These are phyloP conservation scores for Daubentonia madagascariensis DNA, from an alignment of 2,113 vertebrate species.

Conservation along the genomic window DNA sequence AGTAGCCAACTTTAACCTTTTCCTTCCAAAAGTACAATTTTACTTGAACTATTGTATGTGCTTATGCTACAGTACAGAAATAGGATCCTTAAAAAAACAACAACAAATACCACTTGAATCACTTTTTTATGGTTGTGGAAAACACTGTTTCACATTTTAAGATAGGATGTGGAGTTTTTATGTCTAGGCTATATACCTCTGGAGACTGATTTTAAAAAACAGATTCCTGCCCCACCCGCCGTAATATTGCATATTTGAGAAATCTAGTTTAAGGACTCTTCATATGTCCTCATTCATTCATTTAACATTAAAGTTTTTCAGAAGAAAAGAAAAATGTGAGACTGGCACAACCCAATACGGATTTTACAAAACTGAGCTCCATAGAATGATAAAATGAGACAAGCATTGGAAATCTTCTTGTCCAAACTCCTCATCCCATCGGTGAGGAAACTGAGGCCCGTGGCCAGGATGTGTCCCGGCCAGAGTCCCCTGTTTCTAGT, in stretches of 20 bases:
- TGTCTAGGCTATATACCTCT: conserved; percentile 5
- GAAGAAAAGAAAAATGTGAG: background rate
- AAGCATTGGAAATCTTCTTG: background rate
- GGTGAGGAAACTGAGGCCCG: background rate
- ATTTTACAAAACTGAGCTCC: background rate
- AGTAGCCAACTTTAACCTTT: conserved; percentile 92
- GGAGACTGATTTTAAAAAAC: conserved; percentile 54
- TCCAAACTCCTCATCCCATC: background rate
- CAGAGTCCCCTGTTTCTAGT: no score
- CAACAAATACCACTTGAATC: conserved; percentile 42
- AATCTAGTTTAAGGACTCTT: conserved; percentile 44
- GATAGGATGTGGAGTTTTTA: conserved; percentile 34
- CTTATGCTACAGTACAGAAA: conserved; percentile 68
- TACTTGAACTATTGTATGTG: conserved; percentile 78
- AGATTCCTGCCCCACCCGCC: conserved; percentile 29
- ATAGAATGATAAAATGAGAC: fast-evolving
- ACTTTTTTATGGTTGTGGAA: conserved; percentile 65
- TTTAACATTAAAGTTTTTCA: conserved; percentile 33
- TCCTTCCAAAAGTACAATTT: conserved; percentile 86
- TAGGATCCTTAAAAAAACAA: background rate
- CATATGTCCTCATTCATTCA: background rate
- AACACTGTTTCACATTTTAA: conserved; percentile 60
- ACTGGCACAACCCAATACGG: background rate
- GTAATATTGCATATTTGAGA: conserved; percentile 44
- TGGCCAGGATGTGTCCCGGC: fast-evolving